phyloP scores from a whole-genome alignment of 2,113 vertebrate species.

The Mustela nigripes region DNA sequence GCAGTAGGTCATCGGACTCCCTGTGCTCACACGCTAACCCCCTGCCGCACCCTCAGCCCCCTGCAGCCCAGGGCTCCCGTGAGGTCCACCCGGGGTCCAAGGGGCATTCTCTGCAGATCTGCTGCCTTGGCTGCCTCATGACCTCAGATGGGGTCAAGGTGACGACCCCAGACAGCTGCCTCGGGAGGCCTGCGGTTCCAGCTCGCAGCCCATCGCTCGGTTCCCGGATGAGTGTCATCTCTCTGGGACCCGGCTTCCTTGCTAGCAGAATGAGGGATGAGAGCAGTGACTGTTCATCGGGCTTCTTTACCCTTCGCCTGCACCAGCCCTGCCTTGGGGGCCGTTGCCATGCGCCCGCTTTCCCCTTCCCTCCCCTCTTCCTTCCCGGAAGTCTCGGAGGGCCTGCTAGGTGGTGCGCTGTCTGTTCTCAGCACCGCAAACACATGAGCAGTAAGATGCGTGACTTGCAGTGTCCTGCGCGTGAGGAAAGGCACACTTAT shows the following conservation, averaged over 20 bases:
- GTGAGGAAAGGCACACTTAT: not conserved
- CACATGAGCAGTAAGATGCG: not conserved
- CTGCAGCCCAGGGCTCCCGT: not conserved
- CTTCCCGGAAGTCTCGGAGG: not conserved
- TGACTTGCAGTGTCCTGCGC: not conserved
- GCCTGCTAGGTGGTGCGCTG: not conserved
- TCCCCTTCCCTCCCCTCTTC: not conserved
- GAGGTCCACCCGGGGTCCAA: not conserved
- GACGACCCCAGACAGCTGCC: not conserved
- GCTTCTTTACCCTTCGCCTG: not conserved
- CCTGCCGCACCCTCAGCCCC: not conserved
- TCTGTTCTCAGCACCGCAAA: not conserved
- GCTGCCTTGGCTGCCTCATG: not conserved
- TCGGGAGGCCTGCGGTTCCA: not conserved
- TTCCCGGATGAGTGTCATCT: not conserved
- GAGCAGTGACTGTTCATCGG: not conserved
- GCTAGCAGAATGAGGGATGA: not conserved
- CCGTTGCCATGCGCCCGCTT: not conserved
- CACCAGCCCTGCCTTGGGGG: not conserved
- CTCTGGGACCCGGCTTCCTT: constrained; percentile 10
- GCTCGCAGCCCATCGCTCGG: not conserved
- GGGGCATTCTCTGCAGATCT: not conserved
- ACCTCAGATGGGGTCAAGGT: not conserved
- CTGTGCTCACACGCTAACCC: not conserved
- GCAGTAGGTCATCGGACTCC: not conserved